phyloP scores from a whole-genome alignment of 2,797 vertebrate species.

The Tolypeutes matacus region DNA sequence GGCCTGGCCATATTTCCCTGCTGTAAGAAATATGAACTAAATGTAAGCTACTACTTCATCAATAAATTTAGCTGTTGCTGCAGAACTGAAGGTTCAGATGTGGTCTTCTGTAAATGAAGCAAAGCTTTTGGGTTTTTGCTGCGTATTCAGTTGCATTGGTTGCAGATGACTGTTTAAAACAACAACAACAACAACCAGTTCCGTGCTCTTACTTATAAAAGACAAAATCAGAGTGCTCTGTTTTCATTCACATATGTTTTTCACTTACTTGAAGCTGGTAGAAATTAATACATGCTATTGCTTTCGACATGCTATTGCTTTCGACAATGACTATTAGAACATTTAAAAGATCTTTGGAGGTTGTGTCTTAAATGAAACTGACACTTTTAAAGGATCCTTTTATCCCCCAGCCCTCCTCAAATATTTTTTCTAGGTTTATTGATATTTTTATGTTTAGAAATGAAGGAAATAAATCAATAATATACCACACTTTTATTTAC shows the following conservation, averaged over 20 bases:
- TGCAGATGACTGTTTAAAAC: constrained; percentile 62
- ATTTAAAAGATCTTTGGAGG: neutral
- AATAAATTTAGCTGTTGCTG: constrained; percentile 82
- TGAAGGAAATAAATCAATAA: neutral
- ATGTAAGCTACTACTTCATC: constrained; percentile 83
- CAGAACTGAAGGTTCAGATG: constrained; percentile 81
- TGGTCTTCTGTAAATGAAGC: constrained; percentile 81
- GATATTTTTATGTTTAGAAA: constrained; percentile 3
- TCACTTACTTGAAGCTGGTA: constrained; percentile 10
- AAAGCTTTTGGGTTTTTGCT: constrained; percentile 72
- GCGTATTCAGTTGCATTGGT: constrained; percentile 76
- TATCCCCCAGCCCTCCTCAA: neutral
- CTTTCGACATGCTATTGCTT: too few relatives aligned
- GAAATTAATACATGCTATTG: constrained; percentile 28
- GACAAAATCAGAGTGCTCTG: neutral
- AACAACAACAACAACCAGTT: constrained; percentile 57
- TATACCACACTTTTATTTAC: neutral
- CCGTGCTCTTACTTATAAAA: constrained; percentile 69
- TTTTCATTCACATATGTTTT: constrained; percentile 42
- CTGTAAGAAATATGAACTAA: constrained; percentile 84
- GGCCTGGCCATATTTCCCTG: constrained; percentile 80
- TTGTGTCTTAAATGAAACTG: constrained; percentile 35
- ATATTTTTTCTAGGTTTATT: neutral
- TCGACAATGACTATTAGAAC: constrained; percentile 67
- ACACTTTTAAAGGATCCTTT: constrained; percentile 1